Evolutionary conservation across 2,113 vertebrate genomes (phyloP).

Genomic region (Ictidomys tridecemlineatus): DNA sequence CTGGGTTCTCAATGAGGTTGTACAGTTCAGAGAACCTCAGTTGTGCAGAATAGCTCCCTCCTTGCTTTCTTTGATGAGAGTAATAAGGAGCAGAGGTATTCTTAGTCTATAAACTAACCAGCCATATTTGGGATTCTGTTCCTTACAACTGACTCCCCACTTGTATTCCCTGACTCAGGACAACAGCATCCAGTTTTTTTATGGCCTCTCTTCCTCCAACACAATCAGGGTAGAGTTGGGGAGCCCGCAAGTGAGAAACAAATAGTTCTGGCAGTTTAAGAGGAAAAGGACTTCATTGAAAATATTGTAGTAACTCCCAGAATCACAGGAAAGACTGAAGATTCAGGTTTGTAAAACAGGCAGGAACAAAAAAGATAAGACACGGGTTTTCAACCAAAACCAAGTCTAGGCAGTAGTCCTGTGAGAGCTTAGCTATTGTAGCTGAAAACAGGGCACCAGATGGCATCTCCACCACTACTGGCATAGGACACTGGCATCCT

Average conservation of each 20-base stretch:
- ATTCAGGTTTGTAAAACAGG: neutral
- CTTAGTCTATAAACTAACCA: neutral
- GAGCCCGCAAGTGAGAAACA: neutral
- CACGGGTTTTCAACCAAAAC: neutral
- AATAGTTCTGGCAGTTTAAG: neutral
- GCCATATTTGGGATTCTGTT: neutral
- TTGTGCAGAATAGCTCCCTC: neutral
- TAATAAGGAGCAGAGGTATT: neutral
- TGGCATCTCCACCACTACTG: neutral
- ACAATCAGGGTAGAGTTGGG: neutral
- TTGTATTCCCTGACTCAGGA: neutral
- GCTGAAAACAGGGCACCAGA: neutral
- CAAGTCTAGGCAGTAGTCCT: neutral
- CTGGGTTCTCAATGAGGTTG: neutral
- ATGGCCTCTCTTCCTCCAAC: neutral
- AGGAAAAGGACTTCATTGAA: conserved; percentile 12
- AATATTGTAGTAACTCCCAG: neutral
- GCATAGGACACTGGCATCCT: neutral
- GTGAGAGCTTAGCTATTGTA: neutral
- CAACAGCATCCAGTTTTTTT: neutral
- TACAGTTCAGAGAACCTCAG: neutral
- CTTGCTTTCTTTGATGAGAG: neutral
- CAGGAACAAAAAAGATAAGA: neutral
- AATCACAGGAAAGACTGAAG: neutral
- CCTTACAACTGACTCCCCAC: neutral